Evolutionary conservation across 2,113 vertebrate genomes (phyloP), one percentile per base, ranked within the genome.

Genomic region (Hydropotes inermis): DNA sequence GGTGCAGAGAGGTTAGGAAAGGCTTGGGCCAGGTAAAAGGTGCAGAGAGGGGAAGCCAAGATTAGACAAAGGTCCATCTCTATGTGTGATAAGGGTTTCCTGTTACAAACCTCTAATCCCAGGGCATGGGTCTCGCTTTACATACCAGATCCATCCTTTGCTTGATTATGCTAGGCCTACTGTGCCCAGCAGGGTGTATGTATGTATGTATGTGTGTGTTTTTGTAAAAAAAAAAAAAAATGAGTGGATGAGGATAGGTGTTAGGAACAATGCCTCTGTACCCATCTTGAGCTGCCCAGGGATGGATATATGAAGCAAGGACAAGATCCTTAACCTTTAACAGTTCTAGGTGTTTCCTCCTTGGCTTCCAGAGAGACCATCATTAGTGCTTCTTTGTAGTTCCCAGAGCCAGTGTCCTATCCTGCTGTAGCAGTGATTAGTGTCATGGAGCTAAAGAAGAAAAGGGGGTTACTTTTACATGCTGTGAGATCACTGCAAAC

Each of bases 371-470:
- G 82, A 78, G 74, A 88, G 67, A 89, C 79, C 47, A 27, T 1
- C 50, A 86, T 30, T 6, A 1, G 67, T 52, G 57, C 58, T 61
- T 86, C 57, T 86, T 74, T 30, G 57, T 55, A 0, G 86, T 17
- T 57, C 79, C 88, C 7, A 5, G n/a, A 6, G 57, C 95, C 89
- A 39, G 30, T 61, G 17, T 33, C 92, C 87, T 64, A 60, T 61
- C 74, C 96, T 79, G 89, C 96, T 94, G 78, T 47, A 0, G 61
- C 98, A 30, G 45, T 33, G 94, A 88, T 39, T 23, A 97, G 96
- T 96, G 94, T 94, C 70, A 88, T 92, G 97, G 89, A 96, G 92
- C 96, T 96, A 57, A 86, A 55, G 58, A 96, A 74, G 67, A 15
- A 43, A 39, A 27, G 14, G 97, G 79, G 95, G 28, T 79, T 28